Conservation (phyloP, 2,888 invertebrate species). For the Lepidocyrtinus sp. region DNA sequence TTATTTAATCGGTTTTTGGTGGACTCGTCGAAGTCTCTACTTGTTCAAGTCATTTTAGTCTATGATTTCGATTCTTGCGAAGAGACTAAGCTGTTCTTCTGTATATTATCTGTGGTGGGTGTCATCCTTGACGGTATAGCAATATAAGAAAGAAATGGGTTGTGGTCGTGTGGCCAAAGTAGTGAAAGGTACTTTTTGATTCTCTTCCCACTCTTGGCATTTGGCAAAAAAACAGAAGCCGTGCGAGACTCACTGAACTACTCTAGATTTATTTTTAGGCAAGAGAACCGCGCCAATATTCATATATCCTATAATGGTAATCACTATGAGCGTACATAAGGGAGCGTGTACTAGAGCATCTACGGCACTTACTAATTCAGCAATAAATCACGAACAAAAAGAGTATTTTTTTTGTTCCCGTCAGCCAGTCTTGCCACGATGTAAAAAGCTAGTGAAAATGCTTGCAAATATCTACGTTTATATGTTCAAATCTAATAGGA, state of each 20-base stretch:
- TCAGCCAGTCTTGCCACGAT: neutral
- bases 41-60: neutral
- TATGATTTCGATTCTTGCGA: neutral
- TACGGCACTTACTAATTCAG: slow-evolving; percentile 12
- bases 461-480: too few relatives aligned
- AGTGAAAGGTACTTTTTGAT: neutral
- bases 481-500: neutral
- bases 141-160: too few relatives aligned
- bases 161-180: neutral
- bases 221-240: neutral
- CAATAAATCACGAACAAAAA: slow-evolving; percentile 21
- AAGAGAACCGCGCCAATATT: neutral
- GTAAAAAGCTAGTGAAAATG: neutral
- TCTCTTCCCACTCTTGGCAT: slow-evolving; percentile 16
- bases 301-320: neutral
- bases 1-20: slow-evolving; percentile 13
- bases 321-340: too few relatives aligned
- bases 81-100: too few relatives aligned
- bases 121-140: neutral
- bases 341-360: neutral
- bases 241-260: neutral
- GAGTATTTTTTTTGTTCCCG: neutral
- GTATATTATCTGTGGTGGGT: neutral
- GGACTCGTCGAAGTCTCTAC: too few relatives aligned
- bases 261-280: neutral